Percentiles rank a stretch among this genome's conserved stretches.
phyloP scores from a whole-genome alignment of 2,113 vertebrate genomes.

The Todiramphus saurophagus region DNA sequence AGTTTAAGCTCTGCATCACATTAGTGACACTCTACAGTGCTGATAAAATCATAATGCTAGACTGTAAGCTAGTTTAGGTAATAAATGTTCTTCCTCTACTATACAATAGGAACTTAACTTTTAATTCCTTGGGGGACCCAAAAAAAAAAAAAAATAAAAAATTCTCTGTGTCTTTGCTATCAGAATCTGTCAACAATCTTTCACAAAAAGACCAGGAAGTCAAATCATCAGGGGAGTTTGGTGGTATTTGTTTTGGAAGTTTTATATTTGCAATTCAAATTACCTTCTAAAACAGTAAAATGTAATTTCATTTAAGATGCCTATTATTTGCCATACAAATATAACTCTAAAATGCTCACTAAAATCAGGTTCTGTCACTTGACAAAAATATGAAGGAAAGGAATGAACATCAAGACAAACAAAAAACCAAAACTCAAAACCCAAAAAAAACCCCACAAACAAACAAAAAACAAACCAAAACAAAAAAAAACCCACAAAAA shows the following conservation, averaged over 20 bases:
- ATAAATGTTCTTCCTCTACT: background rate
- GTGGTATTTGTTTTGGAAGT: background rate
- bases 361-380: background rate
- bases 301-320: background rate
- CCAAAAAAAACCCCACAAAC: too few species aligned
- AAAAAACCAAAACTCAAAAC: too few species aligned
- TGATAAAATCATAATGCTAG: slow-evolving; percentile 43
- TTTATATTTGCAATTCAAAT: background rate
- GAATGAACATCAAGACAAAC: background rate
- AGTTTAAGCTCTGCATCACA: slow-evolving; percentile 44
- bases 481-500: too few species aligned
- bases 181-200: background rate
- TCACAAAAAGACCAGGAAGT: background rate
- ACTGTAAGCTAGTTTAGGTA: background rate
- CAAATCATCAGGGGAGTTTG: background rate
- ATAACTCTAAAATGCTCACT: background rate
- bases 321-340: background rate
- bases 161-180: background rate
- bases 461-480: background rate
- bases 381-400: background rate
- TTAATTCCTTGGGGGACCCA: background rate
- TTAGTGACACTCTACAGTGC: background rate
- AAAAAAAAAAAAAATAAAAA: background rate
- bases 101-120: background rate
- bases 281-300: background rate